Conservation (phyloP, 2,113 vertebrate genomes). For the Pseudorectes ferrugineus region DNA sequence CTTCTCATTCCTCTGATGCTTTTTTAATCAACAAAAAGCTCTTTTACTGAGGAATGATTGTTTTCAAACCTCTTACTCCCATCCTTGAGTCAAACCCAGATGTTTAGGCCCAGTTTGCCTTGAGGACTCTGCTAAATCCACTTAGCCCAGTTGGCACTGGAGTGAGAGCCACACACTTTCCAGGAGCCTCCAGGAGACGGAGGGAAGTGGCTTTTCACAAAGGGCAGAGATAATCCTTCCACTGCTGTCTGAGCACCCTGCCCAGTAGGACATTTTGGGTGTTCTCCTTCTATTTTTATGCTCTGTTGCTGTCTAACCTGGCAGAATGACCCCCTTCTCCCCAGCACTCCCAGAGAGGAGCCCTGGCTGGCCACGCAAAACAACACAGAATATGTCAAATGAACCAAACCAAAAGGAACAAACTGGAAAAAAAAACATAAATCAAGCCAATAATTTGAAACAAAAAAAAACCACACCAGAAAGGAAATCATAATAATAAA, state of each 20-base stretch:
- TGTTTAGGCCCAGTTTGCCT: background rate
- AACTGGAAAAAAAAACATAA: slow-evolving; percentile 38
- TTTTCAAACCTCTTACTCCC: background rate
- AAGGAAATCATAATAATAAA: slow-evolving; percentile 62
- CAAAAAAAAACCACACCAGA: background rate
- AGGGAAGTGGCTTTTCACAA: background rate
- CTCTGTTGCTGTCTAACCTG: background rate
- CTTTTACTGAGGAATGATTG: background rate
- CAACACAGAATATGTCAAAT: background rate
- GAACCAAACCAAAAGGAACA: slow-evolving; percentile 31
- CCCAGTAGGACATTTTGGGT: background rate
- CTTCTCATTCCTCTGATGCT: background rate
- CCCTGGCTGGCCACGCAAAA: slow-evolving; percentile 30
- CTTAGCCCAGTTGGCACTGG: background rate
- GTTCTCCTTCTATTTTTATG: background rate
- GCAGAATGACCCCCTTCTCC: background rate
- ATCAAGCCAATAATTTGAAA: background rate
- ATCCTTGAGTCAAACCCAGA: background rate
- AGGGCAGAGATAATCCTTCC: background rate
- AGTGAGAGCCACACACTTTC: background rate
- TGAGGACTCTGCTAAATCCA: background rate
- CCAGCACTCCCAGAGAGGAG: background rate
- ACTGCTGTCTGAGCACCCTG: background rate
- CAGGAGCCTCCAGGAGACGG: background rate
- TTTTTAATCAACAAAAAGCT: background rate